Conservation (phyloP, 2,113 vertebrate genomes). For the Panurus biarmicus region DNA sequence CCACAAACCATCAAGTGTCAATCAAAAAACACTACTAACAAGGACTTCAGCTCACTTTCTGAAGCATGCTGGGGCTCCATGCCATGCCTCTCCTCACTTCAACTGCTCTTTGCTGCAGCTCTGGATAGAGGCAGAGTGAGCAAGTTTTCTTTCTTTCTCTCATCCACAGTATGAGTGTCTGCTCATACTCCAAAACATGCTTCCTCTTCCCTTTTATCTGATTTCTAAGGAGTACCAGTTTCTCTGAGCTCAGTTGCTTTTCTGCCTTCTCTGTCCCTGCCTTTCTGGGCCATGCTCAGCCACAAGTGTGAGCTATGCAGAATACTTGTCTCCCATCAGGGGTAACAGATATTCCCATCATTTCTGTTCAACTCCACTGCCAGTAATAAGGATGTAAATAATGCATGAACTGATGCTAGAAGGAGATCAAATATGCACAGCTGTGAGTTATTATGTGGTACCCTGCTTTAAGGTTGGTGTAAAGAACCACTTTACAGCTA, state of each 20-base stretch:
- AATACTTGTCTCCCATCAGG: neutral
- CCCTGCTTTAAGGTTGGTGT: neutral
- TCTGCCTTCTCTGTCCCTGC: neutral
- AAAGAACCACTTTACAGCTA: conserved; percentile 1
- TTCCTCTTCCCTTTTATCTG: neutral
- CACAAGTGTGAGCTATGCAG: neutral
- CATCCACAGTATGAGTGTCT: neutral
- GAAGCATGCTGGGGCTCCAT: neutral
- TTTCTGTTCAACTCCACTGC: neutral
- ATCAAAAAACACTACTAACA: neutral
- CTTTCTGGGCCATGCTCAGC: neutral
- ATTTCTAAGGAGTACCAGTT: neutral
- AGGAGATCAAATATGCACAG: neutral
- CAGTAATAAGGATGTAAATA: conserved; percentile 18
- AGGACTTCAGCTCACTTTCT: neutral
- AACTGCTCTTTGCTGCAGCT: neutral
- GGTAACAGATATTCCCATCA: neutral
- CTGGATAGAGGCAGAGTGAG: neutral
- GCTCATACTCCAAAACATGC: neutral
- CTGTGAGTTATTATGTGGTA: neutral
- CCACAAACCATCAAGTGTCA: neutral
- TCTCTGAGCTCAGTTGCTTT: neutral
- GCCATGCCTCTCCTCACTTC: neutral
- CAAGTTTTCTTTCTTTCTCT: neutral
- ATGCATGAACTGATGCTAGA: neutral